A percentile compares a stretch with the other conserved stretches of the same genome.
These are phyloP conservation scores for Nyctibius bracteatus DNA, from an alignment of 2,113 vertebrate genomes.

Conservation along the genomic window DNA sequence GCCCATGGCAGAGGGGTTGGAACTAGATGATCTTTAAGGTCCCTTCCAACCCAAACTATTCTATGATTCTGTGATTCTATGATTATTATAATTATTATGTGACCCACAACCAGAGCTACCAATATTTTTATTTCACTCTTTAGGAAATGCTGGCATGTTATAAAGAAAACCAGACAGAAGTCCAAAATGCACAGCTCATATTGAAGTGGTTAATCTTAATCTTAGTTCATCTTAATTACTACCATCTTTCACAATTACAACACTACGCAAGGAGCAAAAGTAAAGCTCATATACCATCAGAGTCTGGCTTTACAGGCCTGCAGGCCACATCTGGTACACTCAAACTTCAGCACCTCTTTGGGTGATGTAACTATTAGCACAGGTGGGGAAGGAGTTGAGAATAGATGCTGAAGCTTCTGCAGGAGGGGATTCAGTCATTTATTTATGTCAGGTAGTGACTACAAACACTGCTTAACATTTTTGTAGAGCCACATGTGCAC, in stretches of 20 bases:
- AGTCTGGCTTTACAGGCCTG: background rate
- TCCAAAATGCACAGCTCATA: background rate
- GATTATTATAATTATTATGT: background rate
- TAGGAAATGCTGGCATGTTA: background rate
- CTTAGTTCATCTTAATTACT: background rate
- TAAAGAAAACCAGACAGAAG: background rate
- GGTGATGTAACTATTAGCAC: constrained; percentile 38
- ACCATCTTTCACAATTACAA: background rate
- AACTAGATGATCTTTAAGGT: too few relatives aligned
- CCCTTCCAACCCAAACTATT: too few relatives aligned
- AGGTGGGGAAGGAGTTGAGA: constrained; percentile 4
- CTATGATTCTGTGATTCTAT: too few relatives aligned
- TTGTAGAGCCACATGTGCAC: background rate
- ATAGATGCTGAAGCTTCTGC: background rate
- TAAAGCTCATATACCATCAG: background rate
- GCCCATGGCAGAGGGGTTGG: too few relatives aligned
- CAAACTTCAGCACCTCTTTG: background rate
- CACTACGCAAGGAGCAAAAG: background rate
- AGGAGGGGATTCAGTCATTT: background rate
- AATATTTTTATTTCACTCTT: background rate
- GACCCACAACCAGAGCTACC: background rate
- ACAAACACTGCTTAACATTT: background rate
- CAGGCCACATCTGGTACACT: background rate
- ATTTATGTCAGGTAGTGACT: background rate
- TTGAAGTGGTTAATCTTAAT: background rate